Evolutionary conservation across 1,140 invertebrate species (phyloP).

Genomic region (Sweltsa coloradensis): DNA sequence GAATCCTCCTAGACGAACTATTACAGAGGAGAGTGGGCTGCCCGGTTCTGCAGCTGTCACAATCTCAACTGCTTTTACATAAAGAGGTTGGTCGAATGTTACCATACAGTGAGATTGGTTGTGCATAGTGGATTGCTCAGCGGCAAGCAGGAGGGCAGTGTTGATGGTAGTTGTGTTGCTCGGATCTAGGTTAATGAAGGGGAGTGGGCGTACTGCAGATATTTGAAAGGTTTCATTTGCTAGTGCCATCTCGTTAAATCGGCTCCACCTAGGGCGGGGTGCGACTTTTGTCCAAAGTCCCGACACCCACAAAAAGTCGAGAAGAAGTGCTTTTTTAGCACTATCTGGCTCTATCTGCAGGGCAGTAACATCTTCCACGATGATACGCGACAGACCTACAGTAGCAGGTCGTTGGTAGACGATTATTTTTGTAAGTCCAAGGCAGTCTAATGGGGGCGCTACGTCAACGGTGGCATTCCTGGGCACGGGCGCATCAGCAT

Average conservation of each 20-base stretch:
- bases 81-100: slow-evolving; percentile 22
- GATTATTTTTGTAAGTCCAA: neutral
- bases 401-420: neutral
- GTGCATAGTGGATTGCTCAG: slow-evolving; percentile 8
- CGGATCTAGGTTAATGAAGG: slow-evolving; percentile 16
- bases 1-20: slow-evolving; percentile 22
- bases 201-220: slow-evolving; percentile 12
- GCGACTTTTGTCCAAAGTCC: slow-evolving; percentile 14
- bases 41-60: slow-evolving; percentile 15
- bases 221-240: slow-evolving; percentile 14
- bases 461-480: neutral
- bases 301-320: slow-evolving; percentile 11
- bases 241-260: slow-evolving; percentile 18
- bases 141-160: slow-evolving; percentile 15
- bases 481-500: neutral
- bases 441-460: neutral
- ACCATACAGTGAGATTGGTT: slow-evolving; percentile 16
- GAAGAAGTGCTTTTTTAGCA: neutral
- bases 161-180: slow-evolving; percentile 15
- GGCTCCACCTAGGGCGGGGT: slow-evolving; percentile 20
- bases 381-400: neutral
- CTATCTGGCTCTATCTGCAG: neutral
- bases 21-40: slow-evolving; percentile 12
- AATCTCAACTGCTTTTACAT: slow-evolving; percentile 31
- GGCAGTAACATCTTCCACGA: neutral